phyloP scores from a whole-genome alignment of 2,888 invertebrate genomes.

The Acleris holmiana region DNA sequence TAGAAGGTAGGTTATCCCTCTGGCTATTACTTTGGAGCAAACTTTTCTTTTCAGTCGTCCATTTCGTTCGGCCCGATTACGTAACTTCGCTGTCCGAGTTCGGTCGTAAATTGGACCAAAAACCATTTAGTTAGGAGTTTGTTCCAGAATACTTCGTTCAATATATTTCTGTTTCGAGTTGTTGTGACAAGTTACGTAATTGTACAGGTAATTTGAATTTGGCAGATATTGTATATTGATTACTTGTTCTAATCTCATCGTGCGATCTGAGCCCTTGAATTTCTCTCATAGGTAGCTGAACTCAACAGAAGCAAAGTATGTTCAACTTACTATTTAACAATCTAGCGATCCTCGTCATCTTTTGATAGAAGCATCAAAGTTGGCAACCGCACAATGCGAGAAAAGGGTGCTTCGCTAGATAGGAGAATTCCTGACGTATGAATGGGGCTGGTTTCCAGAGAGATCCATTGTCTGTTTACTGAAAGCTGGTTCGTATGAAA shows the following conservation, averaged over 20 bases:
- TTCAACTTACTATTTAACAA: background rate
- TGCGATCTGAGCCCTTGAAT: background rate
- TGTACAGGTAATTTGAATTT: background rate
- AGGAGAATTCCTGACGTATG: constrained; percentile 21
- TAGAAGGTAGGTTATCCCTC: constrained; percentile 26
- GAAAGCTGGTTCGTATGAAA: constrained; percentile 28
- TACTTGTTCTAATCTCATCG: background rate
- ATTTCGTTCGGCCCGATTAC: constrained; percentile 37
- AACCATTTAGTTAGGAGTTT: constrained; percentile 29
- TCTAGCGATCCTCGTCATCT: background rate
- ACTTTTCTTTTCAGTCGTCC: constrained; percentile 41
- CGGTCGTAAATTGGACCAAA: constrained; percentile 30
- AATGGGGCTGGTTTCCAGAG: constrained; percentile 17
- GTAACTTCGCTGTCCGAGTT: constrained; percentile 33
- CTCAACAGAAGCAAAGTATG: background rate
- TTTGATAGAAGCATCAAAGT: constrained; percentile 9
- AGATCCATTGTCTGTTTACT: constrained; percentile 25
- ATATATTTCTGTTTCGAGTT: constrained; percentile 9
- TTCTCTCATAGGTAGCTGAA: background rate
- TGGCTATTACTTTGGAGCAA: constrained; percentile 43
- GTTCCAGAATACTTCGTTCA: constrained; percentile 17
- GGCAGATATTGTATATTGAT: background rate
- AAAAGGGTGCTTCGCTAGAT: constrained; percentile 24
- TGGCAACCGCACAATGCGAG: constrained; percentile 17
- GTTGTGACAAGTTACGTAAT: constrained; percentile 3